A percentile compares a stretch with the other conserved stretches of the same genome.
These are phyloP conservation scores for Lepidurus arcticus DNA, from an alignment of 1,140 invertebrate genomes.

Conservation along the genomic window DNA sequence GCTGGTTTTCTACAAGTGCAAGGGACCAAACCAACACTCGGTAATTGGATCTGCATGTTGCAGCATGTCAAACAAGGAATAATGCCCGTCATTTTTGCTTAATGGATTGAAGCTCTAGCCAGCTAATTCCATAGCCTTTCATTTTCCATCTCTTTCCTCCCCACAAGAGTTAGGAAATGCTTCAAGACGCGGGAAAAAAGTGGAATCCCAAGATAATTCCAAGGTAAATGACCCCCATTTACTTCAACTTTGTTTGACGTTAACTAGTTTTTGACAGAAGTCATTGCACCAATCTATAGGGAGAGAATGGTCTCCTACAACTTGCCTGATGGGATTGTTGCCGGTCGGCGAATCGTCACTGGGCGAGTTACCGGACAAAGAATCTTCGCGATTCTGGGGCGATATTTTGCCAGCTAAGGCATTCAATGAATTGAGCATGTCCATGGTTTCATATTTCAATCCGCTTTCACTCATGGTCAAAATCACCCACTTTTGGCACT, in stretches of 20 bases:
- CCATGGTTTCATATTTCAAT: slow-evolving; percentile 33
- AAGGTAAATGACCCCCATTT: too few species aligned
- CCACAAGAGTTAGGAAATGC: too few species aligned
- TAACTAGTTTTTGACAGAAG: neutral
- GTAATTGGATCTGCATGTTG: slow-evolving; percentile 14
- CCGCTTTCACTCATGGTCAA: slow-evolving; percentile 15
- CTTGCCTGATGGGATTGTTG: slow-evolving; percentile 25
- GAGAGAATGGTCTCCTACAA: neutral
- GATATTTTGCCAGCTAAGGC: slow-evolving; percentile 40
- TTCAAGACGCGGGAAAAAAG: too few species aligned
- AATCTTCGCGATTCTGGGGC: slow-evolving; percentile 37
- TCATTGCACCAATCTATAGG: neutral
- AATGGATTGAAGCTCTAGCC: neutral
- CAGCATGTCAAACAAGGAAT: neutral
- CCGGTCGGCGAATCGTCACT: slow-evolving; percentile 30
- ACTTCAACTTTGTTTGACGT: too few species aligned
- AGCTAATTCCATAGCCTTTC: too few species aligned
- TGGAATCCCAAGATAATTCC: too few species aligned
- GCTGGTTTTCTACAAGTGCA: neutral
- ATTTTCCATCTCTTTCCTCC: too few species aligned
- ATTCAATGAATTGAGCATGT: slow-evolving; percentile 38
- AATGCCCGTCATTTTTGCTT: neutral
- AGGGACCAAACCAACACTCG: neutral
- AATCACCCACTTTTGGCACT: slow-evolving; percentile 3
- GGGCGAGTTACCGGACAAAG: slow-evolving; percentile 15